Percentiles rank a stretch among this genome's conserved stretches.
Evolutionary conservation across 2,888 invertebrate species (phyloP).

Genomic region (Andrena chrysosceles): DNA sequence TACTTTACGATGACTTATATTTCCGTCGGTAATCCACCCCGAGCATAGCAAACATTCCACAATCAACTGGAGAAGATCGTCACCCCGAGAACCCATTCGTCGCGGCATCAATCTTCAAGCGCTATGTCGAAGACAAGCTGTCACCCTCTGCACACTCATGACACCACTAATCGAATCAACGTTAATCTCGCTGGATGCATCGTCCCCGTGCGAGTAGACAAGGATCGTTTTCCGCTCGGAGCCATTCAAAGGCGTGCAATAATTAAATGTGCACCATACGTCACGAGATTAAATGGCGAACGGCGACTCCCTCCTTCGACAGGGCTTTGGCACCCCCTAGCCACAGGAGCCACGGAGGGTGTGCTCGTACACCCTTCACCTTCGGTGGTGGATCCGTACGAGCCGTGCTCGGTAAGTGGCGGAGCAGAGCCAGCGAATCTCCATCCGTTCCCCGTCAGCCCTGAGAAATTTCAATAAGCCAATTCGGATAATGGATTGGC

Average conservation of each 20-base stretch:
- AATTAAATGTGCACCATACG: constrained; percentile 65
- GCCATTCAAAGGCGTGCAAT: constrained; percentile 38
- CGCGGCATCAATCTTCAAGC: background rate
- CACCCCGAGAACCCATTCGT: background rate
- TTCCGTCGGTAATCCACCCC: background rate
- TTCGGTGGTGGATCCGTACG: constrained; percentile 35
- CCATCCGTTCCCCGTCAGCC: constrained; percentile 82
- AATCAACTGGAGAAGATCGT: background rate
- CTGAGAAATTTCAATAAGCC: constrained; percentile 84
- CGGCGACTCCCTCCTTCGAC: constrained; percentile 52
- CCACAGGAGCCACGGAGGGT: background rate
- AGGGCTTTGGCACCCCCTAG: constrained; percentile 10
- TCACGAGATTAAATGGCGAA: constrained; percentile 79
- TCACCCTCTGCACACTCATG: background rate
- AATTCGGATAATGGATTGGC: constrained; percentile 84
- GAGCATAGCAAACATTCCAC: background rate
- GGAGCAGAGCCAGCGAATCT: constrained; percentile 81
- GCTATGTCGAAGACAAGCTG: background rate
- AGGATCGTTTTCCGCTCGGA: constrained; percentile 28
- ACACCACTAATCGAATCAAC: constrained; percentile 39
- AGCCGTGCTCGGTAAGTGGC: constrained; percentile 73
- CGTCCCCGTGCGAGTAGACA: constrained; percentile 11
- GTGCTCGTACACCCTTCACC: constrained; percentile 40
- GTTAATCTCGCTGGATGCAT: constrained; percentile 40
- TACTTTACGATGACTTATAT: background rate